Evolutionary conservation across 2,888 invertebrate genomes (phyloP).

Genomic region (Nemotelus nigrinus): DNA sequence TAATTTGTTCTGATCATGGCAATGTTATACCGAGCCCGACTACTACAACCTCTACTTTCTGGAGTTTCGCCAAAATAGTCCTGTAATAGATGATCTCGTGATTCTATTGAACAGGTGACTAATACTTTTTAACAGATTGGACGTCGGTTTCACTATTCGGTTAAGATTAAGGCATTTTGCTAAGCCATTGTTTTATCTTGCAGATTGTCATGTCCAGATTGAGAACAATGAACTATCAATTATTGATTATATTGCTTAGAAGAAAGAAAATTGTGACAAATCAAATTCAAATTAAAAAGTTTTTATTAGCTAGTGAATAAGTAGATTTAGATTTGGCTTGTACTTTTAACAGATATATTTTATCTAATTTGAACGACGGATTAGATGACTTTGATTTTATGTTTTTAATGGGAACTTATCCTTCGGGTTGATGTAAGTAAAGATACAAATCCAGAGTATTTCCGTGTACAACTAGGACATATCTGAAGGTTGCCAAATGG

Average conservation of each 20-base stretch:
- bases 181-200: constrained; percentile 25
- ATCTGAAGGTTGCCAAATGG: too few species aligned
- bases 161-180: constrained; percentile 24
- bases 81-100: constrained; percentile 30
- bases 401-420: too few species aligned
- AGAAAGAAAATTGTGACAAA: too few species aligned
- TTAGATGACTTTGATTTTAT: too few species aligned
- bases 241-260: background rate
- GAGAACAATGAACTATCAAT: background rate
- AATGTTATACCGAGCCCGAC: background rate
- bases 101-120: constrained; percentile 37
- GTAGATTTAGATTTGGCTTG: too few species aligned
- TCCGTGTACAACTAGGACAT: too few species aligned
- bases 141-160: background rate
- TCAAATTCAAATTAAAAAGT: too few species aligned
- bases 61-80: background rate
- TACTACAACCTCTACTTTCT: constrained; percentile 26
- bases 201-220: constrained; percentile 24
- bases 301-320: too few species aligned
- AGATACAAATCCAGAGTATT: too few species aligned
- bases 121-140: background rate
- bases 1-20: constrained; percentile 47
- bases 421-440: too few species aligned
- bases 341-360: too few species aligned
- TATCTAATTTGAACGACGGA: too few species aligned